Evolutionary conservation across 2,888 invertebrate species (phyloP).

Genomic region (Nemapogon koenigi): DNA sequence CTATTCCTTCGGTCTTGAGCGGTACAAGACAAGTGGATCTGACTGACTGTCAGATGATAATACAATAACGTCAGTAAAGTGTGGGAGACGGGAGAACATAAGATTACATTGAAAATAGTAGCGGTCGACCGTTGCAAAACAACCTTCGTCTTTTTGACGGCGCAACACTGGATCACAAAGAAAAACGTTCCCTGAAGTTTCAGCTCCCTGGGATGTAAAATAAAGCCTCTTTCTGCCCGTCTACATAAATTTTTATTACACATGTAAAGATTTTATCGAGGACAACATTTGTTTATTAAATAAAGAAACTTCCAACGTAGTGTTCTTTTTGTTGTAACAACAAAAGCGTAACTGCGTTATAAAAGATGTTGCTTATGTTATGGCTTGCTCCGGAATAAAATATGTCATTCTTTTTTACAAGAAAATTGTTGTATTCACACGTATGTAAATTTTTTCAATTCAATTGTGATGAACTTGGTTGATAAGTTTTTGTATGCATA

Average conservation of each 20-base stretch:
- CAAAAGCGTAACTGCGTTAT: slow-evolving; percentile 13
- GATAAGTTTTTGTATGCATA: no score
- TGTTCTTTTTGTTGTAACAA: slow-evolving; percentile 5
- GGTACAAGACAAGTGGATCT: no score
- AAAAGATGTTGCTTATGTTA: no score
- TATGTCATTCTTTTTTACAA: no score
- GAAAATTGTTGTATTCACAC: no score
- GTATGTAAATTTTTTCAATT: no score
- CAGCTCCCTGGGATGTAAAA: slow-evolving; percentile 44
- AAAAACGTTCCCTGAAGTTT: slow-evolving; percentile 45
- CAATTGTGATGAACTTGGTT: no score
- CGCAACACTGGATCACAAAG: slow-evolving; percentile 34
- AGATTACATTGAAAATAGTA: slow-evolving; percentile 1
- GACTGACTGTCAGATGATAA: no score
- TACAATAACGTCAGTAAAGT: slow-evolving; percentile 6
- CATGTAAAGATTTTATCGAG: slow-evolving; percentile 29
- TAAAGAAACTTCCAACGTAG: slow-evolving; percentile 24
- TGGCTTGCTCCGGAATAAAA: no score
- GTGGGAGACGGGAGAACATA: no score
- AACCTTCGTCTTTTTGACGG: slow-evolving; percentile 34
- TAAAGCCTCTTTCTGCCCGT: slow-evolving; percentile 22
- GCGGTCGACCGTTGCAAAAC: slow-evolving; percentile 24
- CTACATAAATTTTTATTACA: slow-evolving; percentile 28
- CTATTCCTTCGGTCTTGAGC: no score
- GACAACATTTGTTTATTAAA: slow-evolving; percentile 31